Conservation (phyloP, 1,140 invertebrate species). For the Aethina tumida region DNA sequence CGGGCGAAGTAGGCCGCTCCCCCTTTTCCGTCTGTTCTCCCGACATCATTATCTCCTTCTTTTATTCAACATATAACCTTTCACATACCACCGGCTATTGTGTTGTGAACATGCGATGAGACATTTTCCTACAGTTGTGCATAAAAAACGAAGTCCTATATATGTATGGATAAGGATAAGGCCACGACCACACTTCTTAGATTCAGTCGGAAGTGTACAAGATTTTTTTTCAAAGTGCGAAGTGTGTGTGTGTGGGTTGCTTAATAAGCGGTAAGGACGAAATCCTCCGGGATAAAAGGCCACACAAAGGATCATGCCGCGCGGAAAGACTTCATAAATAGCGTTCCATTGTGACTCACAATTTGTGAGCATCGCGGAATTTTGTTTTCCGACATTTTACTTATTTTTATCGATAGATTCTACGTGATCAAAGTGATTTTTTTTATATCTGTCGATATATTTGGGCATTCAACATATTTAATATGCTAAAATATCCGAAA, state of each 20-base stretch:
- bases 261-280: conserved; percentile 10
- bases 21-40: too few relatives aligned
- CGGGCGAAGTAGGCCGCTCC: conserved; percentile 23
- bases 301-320: conserved; percentile 23
- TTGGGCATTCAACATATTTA: too few relatives aligned
- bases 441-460: too few relatives aligned
- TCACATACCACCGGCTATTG: conserved; percentile 31
- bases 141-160: conserved; percentile 32
- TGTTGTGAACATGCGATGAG: conserved; percentile 26
- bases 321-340: conserved; percentile 30
- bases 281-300: conserved; percentile 13
- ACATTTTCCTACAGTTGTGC: conserved; percentile 32
- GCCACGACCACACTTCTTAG: too few relatives aligned
- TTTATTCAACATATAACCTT: conserved; percentile 36
- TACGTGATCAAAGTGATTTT: too few relatives aligned
- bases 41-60: conserved; percentile 32
- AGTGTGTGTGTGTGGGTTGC: too few relatives aligned
- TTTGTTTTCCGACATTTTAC: conserved; percentile 4
- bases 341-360: conserved; percentile 17
- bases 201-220: too few relatives aligned
- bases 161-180: too few relatives aligned
- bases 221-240: too few relatives aligned
- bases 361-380: not conserved
- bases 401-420: too few relatives aligned
- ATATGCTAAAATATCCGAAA: too few relatives aligned